Evolutionary conservation across 2,888 invertebrate genomes (phyloP).

Genomic region (Lasiommata megera): DNA sequence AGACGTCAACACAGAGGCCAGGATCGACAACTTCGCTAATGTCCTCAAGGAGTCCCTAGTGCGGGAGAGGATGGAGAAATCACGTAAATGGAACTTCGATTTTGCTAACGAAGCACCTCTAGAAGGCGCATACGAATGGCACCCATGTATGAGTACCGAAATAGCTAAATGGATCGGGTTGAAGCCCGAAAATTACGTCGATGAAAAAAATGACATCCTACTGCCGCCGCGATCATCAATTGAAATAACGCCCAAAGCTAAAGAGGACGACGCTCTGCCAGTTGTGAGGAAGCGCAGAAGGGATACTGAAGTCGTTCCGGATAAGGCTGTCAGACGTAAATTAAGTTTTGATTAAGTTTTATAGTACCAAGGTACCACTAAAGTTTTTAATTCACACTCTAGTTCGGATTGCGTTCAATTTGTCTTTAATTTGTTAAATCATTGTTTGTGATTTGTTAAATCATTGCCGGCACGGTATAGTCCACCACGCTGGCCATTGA

Average conservation of each 20-base stretch:
- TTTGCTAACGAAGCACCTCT: conserved; percentile 69
- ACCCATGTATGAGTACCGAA: conserved; percentile 29
- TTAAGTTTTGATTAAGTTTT: conserved; percentile 44
- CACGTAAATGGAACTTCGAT: conserved; percentile 79
- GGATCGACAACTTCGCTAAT: conserved; percentile 51
- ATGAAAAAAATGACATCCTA: conserved; percentile 31
- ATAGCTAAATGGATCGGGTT: conserved; percentile 44
- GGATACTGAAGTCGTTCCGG: conserved; percentile 20
- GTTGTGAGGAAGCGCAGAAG: conserved; percentile 37
- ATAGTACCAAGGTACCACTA: too few species aligned
- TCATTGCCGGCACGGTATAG: too few species aligned
- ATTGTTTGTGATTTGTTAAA: too few species aligned
- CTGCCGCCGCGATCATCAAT: conserved; percentile 39
- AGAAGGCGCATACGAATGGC: conserved; percentile 75
- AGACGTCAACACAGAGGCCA: conserved; percentile 49
- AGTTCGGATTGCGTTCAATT: too few species aligned
- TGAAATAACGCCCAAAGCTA: conserved; percentile 49
- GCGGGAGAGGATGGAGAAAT: conserved; percentile 48
- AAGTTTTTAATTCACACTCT: too few species aligned
- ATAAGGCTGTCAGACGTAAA: conserved; percentile 46
- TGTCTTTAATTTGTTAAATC: too few species aligned
- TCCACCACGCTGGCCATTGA: too few species aligned
- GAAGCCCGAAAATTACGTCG: conserved; percentile 27
- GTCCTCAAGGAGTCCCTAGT: conserved; percentile 46
- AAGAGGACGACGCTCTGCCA: conserved; percentile 34